Evolutionary conservation across 2,113 vertebrate genomes (phyloP).

Genomic region (Mus musculus): DNA sequence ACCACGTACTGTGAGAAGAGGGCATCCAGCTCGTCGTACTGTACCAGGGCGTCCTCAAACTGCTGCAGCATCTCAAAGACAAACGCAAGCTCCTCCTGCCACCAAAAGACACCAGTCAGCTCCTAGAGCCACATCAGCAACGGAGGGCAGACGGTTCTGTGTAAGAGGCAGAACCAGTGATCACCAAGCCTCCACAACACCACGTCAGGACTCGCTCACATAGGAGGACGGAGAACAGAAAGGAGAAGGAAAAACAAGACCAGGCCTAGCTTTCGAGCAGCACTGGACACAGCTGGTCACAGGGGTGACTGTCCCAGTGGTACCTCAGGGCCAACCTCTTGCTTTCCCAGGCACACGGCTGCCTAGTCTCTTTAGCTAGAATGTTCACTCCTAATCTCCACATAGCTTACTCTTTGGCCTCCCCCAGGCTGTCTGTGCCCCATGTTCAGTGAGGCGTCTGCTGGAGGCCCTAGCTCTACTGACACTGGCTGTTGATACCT

Average conservation of each 20-base stretch:
- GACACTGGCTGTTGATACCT: fast-evolving
- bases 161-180: fast-evolving
- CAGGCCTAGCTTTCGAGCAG: fast-evolving
- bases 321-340: neutral
- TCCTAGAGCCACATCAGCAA: neutral
- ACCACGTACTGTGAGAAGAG: conserved; percentile 99
- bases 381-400: neutral
- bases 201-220: fast-evolving
- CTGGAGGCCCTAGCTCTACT: neutral
- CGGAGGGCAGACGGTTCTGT: neutral
- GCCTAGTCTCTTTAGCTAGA: too few species aligned
- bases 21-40: conserved; percentile 99
- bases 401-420: neutral
- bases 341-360: neutral
- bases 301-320: neutral
- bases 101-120: neutral
- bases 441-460: neutral
- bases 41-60: conserved; percentile 97
- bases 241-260: neutral
- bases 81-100: conserved; percentile 97
- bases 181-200: too few species aligned
- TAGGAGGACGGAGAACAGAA: fast-evolving
- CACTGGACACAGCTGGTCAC: neutral
- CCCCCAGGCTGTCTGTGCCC: too few species aligned
- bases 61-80: conserved; percentile 99